phyloP scores from a whole-genome alignment of 2,888 invertebrate species.

The Scaptomyza flava region DNA sequence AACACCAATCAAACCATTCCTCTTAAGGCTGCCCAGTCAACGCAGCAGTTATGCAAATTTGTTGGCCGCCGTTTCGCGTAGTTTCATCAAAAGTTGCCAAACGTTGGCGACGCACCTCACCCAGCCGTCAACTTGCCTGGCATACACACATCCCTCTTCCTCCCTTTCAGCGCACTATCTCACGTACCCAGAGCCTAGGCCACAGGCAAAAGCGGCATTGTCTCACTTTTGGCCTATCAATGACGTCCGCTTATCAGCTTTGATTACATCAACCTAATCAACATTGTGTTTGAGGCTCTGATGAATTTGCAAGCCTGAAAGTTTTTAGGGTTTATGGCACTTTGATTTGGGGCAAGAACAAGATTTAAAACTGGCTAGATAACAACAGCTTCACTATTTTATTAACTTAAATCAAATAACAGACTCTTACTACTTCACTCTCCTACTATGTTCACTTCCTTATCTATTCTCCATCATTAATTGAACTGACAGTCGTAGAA shows the following conservation, averaged over 20 bases:
- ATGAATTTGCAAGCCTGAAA: neutral
- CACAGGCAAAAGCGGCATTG: conserved; percentile 6
- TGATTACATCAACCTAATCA: conserved; percentile 50
- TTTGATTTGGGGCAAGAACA: conserved; percentile 6
- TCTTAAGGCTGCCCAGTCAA: conserved; percentile 44
- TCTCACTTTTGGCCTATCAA: conserved; percentile 36
- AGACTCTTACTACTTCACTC: too few relatives aligned
- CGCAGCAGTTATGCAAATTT: conserved; percentile 77
- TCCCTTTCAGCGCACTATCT: neutral
- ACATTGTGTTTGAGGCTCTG: conserved; percentile 10
- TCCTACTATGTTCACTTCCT: too few relatives aligned
- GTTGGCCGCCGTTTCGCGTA: conserved; percentile 65
- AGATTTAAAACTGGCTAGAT: neutral
- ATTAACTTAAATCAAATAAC: too few relatives aligned
- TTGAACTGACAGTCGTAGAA: neutral
- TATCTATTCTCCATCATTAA: neutral
- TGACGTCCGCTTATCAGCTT: conserved; percentile 45
- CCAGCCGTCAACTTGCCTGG: neutral
- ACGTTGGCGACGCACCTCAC: conserved; percentile 47
- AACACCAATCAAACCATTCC: neutral
- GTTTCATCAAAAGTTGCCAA: conserved; percentile 78
- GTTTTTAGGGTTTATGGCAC: neutral
- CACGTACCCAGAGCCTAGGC: neutral
- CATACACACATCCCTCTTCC: neutral
- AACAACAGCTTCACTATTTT: neutral